These are phyloP conservation scores for Crypturellus undulatus DNA, from an alignment of 2,113 vertebrate species.

Conservation along the genomic window DNA sequence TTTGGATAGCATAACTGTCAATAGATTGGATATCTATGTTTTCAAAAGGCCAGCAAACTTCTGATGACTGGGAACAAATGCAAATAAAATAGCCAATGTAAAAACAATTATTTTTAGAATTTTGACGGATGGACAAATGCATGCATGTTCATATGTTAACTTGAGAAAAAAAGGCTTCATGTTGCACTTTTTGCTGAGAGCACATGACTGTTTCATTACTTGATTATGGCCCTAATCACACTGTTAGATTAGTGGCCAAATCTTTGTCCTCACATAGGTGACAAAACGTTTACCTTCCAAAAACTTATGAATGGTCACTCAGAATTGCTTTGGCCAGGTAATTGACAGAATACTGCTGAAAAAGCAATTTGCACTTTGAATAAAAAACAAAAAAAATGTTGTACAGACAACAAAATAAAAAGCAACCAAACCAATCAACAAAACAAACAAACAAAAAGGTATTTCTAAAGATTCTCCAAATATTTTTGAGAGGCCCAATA, in stretches of 20 bases:
- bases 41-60: not conserved
- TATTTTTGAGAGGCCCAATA: not conserved
- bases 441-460: not conserved
- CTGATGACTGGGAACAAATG: not conserved
- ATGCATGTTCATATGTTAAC: not conserved
- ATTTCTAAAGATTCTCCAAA: not conserved
- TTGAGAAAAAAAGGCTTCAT: not conserved
- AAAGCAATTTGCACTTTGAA: not conserved
- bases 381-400: not conserved
- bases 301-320: not conserved
- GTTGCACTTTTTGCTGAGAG: not conserved
- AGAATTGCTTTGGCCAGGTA: not conserved
- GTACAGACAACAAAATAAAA: too few species aligned
- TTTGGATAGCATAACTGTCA: not conserved
- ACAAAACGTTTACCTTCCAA: not conserved
- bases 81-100: not conserved
- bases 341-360: not conserved
- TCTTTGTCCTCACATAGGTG: not conserved
- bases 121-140: not conserved
- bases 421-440: too few species aligned
- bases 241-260: not conserved
- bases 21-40: not conserved
- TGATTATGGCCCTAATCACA: not conserved
- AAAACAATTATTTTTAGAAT: not conserved
- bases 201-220: not conserved